These are phyloP conservation scores for Naso thynnoides DNA, from an alignment of 2,797 vertebrate genomes.

Conservation along the genomic window DNA sequence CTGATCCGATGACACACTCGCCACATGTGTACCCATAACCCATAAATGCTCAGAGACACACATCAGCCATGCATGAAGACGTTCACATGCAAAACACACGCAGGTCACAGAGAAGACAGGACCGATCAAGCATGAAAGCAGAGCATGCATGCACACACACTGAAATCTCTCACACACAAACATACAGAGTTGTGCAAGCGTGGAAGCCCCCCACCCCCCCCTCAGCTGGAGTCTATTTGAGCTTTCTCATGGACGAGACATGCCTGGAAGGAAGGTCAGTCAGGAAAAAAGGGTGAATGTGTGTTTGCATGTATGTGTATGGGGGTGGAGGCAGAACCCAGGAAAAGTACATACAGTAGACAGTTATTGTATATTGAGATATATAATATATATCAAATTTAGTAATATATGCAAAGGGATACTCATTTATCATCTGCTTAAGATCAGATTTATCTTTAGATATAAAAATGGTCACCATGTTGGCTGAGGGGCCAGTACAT, in stretches of 20 bases:
- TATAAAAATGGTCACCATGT: too few species aligned
- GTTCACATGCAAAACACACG: constrained; percentile 52
- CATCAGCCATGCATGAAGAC: constrained; percentile 47
- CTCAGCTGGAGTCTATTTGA: constrained; percentile 58
- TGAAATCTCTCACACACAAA: constrained; percentile 37
- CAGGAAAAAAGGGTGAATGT: constrained; percentile 17
- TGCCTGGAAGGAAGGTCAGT: constrained; percentile 46
- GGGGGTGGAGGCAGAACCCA: background rate
- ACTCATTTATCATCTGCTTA: too few species aligned
- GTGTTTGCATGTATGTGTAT: background rate
- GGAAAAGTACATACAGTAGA: background rate
- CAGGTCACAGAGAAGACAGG: constrained; percentile 48
- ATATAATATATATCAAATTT: too few species aligned
- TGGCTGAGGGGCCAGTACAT: too few species aligned
- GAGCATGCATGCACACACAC: constrained; percentile 34
- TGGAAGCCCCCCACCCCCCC: constrained; percentile 21
- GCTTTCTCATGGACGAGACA: constrained; percentile 51
- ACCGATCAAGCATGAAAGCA: constrained; percentile 52
- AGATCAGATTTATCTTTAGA: too few species aligned
- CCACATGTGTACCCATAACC: constrained; percentile 23
- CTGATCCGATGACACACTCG: background rate
- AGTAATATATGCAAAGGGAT: too few species aligned
- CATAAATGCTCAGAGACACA: constrained; percentile 33
- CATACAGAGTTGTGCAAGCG: constrained; percentile 44
- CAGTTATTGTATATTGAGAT: too few species aligned